phyloP scores from a whole-genome alignment of 2,888 invertebrate genomes.

The Phengaris alcon region DNA sequence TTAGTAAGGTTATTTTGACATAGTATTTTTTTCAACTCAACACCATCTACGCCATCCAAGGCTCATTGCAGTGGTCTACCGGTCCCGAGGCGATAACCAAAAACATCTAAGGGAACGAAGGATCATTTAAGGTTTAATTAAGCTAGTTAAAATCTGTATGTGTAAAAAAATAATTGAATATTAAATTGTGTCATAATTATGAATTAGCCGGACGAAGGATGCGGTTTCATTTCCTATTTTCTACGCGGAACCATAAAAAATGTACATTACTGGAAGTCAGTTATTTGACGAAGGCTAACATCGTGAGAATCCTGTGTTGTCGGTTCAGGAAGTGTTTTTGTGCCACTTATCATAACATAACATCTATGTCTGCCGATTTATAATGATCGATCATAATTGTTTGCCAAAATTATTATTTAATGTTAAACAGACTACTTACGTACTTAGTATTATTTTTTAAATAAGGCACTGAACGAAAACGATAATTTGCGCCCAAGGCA shows the following conservation, averaged over 20 bases:
- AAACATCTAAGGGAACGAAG: too few species aligned
- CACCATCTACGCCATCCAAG: too few species aligned
- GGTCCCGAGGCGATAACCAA: too few species aligned
- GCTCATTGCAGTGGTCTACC: too few species aligned
- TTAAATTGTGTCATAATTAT: not conserved
- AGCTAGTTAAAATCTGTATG: too few species aligned
- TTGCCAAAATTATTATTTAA: not conserved
- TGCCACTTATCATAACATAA: not conserved
- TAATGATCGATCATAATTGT: not conserved
- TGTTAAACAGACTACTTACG: too few species aligned
- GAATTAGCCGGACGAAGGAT: not conserved
- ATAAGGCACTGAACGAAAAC: too few species aligned
- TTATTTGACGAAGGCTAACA: constrained; percentile 14
- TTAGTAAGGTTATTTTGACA: too few species aligned
- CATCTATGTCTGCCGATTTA: not conserved
- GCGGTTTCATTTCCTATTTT: not conserved
- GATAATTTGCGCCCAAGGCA: too few species aligned
- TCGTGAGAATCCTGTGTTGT: constrained; percentile 16
- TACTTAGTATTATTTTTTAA: too few species aligned
- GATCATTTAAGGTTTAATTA: too few species aligned
- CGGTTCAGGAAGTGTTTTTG: constrained; percentile 20
- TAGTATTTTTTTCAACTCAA: too few species aligned
- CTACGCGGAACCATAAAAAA: constrained; percentile 1
- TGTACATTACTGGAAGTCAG: not conserved
- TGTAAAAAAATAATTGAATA: not conserved